Conservation (phyloP, 2,888 invertebrate genomes). For the Lordiphosa fenestrarum region DNA sequence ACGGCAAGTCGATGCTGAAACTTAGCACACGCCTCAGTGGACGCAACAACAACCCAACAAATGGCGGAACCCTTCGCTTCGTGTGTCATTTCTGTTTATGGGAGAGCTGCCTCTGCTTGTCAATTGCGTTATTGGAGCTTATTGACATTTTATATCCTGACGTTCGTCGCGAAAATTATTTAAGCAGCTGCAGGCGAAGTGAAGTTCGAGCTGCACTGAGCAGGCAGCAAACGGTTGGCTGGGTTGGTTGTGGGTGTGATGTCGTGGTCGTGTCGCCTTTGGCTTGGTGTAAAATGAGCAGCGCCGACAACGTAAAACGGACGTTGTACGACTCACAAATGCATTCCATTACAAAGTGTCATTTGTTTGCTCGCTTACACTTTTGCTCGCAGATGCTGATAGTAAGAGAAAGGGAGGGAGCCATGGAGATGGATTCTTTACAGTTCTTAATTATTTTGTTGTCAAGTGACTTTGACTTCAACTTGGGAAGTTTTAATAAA, state of each 20-base stretch:
- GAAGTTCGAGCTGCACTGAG: constrained; percentile 16
- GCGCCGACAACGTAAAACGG: constrained; percentile 10
- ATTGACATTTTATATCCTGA: constrained; percentile 73
- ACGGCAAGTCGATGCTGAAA: constrained; percentile 40
- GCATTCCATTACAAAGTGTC: constrained; percentile 48
- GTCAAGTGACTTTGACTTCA: constrained; percentile 40
- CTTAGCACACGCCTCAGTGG: constrained; percentile 48
- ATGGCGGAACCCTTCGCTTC: constrained; percentile 10
- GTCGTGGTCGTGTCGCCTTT: constrained; percentile 42
- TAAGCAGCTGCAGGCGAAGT: constrained; percentile 45
- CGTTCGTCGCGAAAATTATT: constrained; percentile 46
- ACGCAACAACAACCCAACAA: constrained; percentile 23
- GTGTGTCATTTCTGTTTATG: constrained; percentile 30
- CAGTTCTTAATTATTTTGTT: constrained; percentile 64
- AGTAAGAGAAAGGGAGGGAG: too few species aligned
- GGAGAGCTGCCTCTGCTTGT: constrained; percentile 54
- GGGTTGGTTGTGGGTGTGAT: not conserved
- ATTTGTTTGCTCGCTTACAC: constrained; percentile 23
- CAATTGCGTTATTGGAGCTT: constrained; percentile 73
- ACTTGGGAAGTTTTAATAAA: constrained; percentile 31
- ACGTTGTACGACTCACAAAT: constrained; percentile 24
- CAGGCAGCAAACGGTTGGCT: constrained; percentile 2
- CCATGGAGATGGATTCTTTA: not conserved
- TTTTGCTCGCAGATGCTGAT: not conserved
- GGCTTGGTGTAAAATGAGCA: constrained; percentile 61